Conservation (phyloP, 2,888 invertebrate genomes). For the Scaptomyza polygonia region DNA sequence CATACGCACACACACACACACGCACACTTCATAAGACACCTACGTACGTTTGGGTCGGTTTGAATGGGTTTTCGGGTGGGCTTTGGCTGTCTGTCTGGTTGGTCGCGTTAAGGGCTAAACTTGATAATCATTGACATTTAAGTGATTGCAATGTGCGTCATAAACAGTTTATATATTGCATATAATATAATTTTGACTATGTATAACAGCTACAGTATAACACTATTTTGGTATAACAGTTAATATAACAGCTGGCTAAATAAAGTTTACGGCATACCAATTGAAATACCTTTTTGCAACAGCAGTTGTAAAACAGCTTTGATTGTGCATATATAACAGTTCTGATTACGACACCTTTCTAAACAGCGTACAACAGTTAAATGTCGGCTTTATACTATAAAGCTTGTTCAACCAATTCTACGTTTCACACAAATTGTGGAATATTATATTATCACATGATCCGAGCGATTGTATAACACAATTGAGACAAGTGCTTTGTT, state of each 20-base stretch:
- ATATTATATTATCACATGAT: slow-evolving; percentile 32
- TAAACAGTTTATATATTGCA: neutral
- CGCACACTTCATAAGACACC: neutral
- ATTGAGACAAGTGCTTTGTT: slow-evolving; percentile 6
- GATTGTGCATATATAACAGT: slow-evolving; percentile 6
- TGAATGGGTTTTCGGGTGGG: neutral
- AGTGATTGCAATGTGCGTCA: slow-evolving; percentile 44
- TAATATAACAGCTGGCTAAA: too few relatives aligned
- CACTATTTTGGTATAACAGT: slow-evolving; percentile 9
- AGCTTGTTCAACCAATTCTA: neutral
- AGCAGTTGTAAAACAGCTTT: too few relatives aligned
- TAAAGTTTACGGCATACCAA: too few relatives aligned
- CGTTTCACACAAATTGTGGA: neutral
- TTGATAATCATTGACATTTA: slow-evolving; percentile 40
- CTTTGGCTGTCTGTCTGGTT: neutral
- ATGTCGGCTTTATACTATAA: neutral
- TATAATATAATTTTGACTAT: slow-evolving; percentile 9
- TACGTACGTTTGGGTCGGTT: neutral
- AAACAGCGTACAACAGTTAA: slow-evolving; percentile 1
- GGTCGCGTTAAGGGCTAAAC: slow-evolving; percentile 10
- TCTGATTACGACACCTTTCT: neutral
- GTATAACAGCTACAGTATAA: slow-evolving; percentile 21
- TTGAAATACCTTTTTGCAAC: too few relatives aligned
- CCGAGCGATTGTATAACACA: slow-evolving; percentile 18
- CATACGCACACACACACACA: slow-evolving; percentile 13